These are phyloP conservation scores for Papilio glaucus DNA, from an alignment of 1,140 invertebrate genomes.

Conservation along the genomic window DNA sequence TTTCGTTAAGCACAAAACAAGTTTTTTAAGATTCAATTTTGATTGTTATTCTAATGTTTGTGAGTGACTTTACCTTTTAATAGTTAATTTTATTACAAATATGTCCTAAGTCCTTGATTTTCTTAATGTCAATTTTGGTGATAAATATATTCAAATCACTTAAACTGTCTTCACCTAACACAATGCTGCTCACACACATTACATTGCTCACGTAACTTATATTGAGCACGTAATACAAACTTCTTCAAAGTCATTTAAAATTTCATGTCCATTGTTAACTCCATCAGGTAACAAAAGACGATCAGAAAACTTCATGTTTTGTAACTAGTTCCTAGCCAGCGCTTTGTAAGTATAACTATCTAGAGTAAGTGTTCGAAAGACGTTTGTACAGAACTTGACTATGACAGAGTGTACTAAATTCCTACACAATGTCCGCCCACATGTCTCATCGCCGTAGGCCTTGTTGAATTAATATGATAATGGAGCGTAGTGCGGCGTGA, in stretches of 20 bases:
- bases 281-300: too few species aligned
- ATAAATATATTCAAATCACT: background rate
- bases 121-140: background rate
- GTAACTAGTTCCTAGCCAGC: too few species aligned
- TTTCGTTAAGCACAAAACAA: too few species aligned
- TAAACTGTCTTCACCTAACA: background rate
- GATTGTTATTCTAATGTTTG: too few species aligned
- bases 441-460: background rate
- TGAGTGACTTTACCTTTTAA: too few species aligned
- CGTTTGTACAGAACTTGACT: background rate
- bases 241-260: background rate
- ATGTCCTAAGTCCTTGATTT: too few species aligned
- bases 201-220: background rate
- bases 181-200: background rate
- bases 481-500: background rate
- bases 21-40: too few species aligned
- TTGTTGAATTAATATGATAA: slow-evolving; percentile 25
- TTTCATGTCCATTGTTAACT: slow-evolving; percentile 7
- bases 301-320: too few species aligned
- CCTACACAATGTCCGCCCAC: background rate
- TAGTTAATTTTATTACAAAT: too few species aligned
- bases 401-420: background rate
- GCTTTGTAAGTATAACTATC: too few species aligned
- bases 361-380: too few species aligned
- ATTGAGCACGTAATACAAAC: too few species aligned